Evolutionary conservation across 1,140 invertebrate species (phyloP).

Genomic region (Drosophila malerkotliana): DNA sequence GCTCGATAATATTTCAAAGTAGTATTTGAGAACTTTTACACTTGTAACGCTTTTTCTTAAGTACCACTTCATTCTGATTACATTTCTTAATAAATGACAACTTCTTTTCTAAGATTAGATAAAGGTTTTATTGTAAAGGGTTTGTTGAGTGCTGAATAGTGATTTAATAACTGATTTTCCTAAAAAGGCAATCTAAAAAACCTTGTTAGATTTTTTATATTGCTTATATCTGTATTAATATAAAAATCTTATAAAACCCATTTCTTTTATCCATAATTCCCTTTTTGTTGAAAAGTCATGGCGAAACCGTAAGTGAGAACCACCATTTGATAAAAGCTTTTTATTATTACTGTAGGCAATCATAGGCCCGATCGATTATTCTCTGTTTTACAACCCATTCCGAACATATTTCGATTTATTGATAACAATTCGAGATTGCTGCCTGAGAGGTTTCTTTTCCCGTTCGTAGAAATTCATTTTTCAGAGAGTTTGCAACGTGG

Average conservation of each 20-base stretch:
- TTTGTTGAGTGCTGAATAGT: too few species aligned
- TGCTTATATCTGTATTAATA: too few species aligned
- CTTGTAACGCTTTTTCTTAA: neutral
- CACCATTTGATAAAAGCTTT: neutral
- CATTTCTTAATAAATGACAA: too few species aligned
- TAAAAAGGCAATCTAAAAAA: too few species aligned
- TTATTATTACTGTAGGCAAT: constrained; percentile 23
- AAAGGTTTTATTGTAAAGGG: too few species aligned
- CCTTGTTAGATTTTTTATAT: too few species aligned
- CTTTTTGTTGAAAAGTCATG: neutral
- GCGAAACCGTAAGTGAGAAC: constrained; percentile 26
- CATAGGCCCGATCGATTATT: constrained; percentile 8
- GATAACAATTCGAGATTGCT: constrained; percentile 26
- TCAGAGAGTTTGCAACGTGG: constrained; percentile 11
- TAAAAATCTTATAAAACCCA: neutral
- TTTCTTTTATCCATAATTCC: neutral
- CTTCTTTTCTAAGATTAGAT: too few species aligned
- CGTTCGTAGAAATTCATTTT: constrained; percentile 22
- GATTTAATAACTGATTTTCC: neutral
- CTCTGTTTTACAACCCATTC: constrained; percentile 24
- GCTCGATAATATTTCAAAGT: neutral
- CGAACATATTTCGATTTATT: constrained; percentile 3
- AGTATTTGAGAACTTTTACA: neutral
- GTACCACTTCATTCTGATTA: constrained; percentile 1
- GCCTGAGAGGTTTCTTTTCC: neutral